Evolutionary conservation across 2,888 invertebrate genomes (phyloP), one percentile per base, ranked within the genome.

Genomic region (Apomyelois bistriatella): DNA sequence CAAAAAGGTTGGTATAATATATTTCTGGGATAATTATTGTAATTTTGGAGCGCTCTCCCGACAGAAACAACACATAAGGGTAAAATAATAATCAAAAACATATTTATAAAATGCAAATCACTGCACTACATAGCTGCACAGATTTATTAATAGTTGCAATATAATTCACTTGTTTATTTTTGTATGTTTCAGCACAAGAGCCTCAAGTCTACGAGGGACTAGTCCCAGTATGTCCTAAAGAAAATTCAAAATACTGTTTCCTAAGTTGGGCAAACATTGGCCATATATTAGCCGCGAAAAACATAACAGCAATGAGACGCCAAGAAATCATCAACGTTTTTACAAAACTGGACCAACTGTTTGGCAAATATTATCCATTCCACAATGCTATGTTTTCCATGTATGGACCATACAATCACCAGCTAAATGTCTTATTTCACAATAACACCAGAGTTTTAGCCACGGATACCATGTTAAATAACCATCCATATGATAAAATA

Each of bases 271-370:
- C 93, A 0, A 90, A 92, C 30, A 83, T 92, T 40, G 95, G 93
- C n/a, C 92, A 95, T 76, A 80, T 95, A 0, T 93, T 95, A 87
- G 91, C 92, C 0, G 84, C 92, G 42, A 89, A 90, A 43, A 92
- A 93, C 56, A 71, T 91, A 3, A 85, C 92, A 0, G 59, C 80
- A 2, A 81, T 93, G 61, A 90, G 94, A 60, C 81, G 82, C 22
- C 93, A 94, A 63, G 96, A 96, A 72, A 93, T 95, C 0, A 88
- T 93, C 53, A 93, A 94, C 59, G 92, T 94, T 0, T 90, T 96
- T 37, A 87, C 94, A 10, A 92, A 93, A 60, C 85, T 96, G 66
- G 95, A 95, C 70, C 89, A 92, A 61, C 76, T 94, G 30, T 96
- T 96, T 73, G 96, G 96, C 40, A 92, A 91, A 69, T 89, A 88